Evolutionary conservation across 2,797 vertebrate species (phyloP).

Genomic region (Tadarida brasiliensis): DNA sequence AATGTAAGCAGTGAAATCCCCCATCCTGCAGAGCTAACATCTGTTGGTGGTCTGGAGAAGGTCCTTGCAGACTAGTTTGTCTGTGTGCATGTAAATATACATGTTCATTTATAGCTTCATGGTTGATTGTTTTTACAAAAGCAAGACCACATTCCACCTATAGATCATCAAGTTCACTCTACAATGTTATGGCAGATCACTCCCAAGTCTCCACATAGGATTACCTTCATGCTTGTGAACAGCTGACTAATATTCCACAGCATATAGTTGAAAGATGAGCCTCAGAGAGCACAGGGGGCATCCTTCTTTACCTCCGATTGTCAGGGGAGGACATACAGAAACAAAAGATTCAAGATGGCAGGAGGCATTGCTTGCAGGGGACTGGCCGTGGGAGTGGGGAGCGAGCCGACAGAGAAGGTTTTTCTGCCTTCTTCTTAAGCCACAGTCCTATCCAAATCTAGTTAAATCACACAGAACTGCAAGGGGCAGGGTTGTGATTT

Average conservation of each 20-base stretch:
- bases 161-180: not conserved
- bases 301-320: not conserved
- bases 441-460: not conserved
- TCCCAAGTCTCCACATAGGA: not conserved
- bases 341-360: not conserved
- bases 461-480: not conserved
- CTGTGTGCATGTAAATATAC: not conserved
- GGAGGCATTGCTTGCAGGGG: not conserved
- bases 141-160: not conserved
- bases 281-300: not conserved
- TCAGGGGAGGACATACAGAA: not conserved
- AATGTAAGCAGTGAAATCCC: not conserved
- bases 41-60: not conserved
- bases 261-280: not conserved
- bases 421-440: not conserved
- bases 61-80: not conserved
- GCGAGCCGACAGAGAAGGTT: not conserved
- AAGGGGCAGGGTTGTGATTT: not conserved
- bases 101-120: not conserved
- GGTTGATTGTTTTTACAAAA: slow-evolving; percentile 26
- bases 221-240: not conserved
- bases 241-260: not conserved
- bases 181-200: not conserved
- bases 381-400: not conserved
- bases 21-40: not conserved